Base-by-base conservation (phyloP, 2,113 vertebrate species). In the Silurus asotus region DNA sequence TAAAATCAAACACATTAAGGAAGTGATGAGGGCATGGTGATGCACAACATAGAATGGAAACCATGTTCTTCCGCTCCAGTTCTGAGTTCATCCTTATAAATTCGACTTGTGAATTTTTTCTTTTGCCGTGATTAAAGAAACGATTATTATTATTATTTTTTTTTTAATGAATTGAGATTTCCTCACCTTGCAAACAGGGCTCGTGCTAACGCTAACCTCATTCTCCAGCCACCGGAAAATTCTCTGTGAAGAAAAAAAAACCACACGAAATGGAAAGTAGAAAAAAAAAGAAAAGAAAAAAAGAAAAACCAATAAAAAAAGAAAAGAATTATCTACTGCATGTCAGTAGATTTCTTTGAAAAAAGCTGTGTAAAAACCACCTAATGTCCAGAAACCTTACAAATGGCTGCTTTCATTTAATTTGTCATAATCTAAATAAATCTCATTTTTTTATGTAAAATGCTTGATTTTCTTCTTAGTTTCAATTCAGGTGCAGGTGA, bases 151-250 rank as follows among this genome's bases (percentile, higher is more conserved):
- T 45, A 13, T 25, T 65, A 3, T 37, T 37, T 28, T 6, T 28
- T 49, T 69, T 37, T 23, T 49, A 15, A 64, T 58, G 67, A 65
- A 20, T 11, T 8, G 11, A n/a, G 11, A 20, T 7, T 11, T 28
- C 88, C 96, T 94, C 90, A 99, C 98, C 96, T 95, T 86, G 96
- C 97, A 91, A 99, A 99, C 8, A 99, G 93, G 45, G 98, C 98
- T 92, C 97, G 94, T 80, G 98, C 98, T 89, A 99, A 93, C 2
- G 98, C 98, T 92, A 99, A 88, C 88, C 98, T 96, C 98, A 99
- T 99, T 88, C 98, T 96, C 98, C 98, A 99, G 53, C 98, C 98
- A 89, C 98, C 98, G 0, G 98, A 99, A 87, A 99, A 99, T 93
- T 99, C 98, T 95, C 98, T 99, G 90, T 77, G 87, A n/a, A 87